These are phyloP conservation scores for Actias luna DNA, from an alignment of 2,888 invertebrate genomes.

Conservation along the genomic window DNA sequence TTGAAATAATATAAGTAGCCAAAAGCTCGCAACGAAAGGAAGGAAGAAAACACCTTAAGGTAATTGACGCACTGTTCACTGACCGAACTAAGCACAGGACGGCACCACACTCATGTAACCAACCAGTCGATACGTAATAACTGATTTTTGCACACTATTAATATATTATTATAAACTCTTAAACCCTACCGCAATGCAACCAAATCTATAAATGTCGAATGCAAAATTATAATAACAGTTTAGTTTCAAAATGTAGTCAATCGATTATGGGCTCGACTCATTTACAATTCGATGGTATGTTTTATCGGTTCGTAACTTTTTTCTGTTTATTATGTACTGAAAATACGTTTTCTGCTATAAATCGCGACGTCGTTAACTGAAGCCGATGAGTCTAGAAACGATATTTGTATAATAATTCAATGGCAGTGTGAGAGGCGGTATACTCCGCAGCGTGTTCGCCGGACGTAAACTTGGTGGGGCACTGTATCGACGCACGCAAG, in stretches of 20 bases:
- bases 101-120: slow-evolving; percentile 57
- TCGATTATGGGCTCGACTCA: slow-evolving; percentile 71
- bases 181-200: slow-evolving; percentile 59
- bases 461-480: slow-evolving; percentile 65
- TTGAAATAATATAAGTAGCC: slow-evolving; percentile 51
- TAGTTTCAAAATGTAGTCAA: slow-evolving; percentile 76
- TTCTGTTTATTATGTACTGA: slow-evolving; percentile 36
- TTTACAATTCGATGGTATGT: slow-evolving; percentile 56
- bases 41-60: slow-evolving; percentile 66
- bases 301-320: slow-evolving; percentile 42
- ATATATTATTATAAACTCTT: slow-evolving; percentile 45
- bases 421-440: slow-evolving; percentile 74
- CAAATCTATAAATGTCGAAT: slow-evolving; percentile 63
- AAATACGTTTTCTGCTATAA: slow-evolving; percentile 44
- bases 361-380: slow-evolving; percentile 60
- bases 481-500: slow-evolving; percentile 70
- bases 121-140: slow-evolving; percentile 43
- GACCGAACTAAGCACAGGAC: slow-evolving; percentile 76
- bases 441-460: slow-evolving; percentile 73
- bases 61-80: slow-evolving; percentile 71
- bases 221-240: slow-evolving; percentile 70
- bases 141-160: slow-evolving; percentile 43
- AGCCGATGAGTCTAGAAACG: slow-evolving; percentile 65
- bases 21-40: slow-evolving; percentile 69
- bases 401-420: slow-evolving; percentile 69